Conservation (phyloP, 2,888 invertebrate genomes). For the Troides oblongomaculatus region DNA sequence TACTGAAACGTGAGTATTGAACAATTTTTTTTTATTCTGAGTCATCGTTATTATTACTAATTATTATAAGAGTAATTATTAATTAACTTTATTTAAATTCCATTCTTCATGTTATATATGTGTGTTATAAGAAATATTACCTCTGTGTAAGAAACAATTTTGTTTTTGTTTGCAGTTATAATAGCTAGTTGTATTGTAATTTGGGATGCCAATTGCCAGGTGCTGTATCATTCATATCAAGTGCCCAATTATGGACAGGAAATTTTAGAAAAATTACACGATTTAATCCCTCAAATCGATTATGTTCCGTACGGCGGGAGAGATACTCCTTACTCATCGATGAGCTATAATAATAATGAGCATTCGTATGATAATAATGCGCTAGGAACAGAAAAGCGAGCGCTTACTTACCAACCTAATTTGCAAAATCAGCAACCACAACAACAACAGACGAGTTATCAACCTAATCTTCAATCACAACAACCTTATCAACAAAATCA, state of each 20-base stretch:
- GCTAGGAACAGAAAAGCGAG: conserved; percentile 12
- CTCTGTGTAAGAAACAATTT: not conserved
- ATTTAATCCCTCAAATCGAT: not conserved
- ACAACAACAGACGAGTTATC: not conserved
- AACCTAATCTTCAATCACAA: not conserved
- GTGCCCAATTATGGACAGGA: not conserved
- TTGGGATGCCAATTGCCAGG: conserved; percentile 19
- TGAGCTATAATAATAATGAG: not conserved
- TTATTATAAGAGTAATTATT: not conserved
- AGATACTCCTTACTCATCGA: not conserved
- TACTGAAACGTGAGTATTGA: conserved; percentile 24
- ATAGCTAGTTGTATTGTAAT: conserved; percentile 17
- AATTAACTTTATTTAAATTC: not conserved
- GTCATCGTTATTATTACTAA: not conserved
- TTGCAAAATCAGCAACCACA: conserved; percentile 13
- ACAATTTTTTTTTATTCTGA: not conserved
- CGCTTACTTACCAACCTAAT: conserved; percentile 1
- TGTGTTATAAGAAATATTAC: not conserved
- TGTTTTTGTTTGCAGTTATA: conserved; percentile 22
- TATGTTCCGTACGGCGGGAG: not conserved
- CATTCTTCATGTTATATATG: not conserved
- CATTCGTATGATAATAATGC: conserved; percentile 11
- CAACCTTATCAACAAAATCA: conserved; percentile 6
- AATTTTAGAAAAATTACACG: conserved; percentile 3
- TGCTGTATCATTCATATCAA: not conserved